A percentile compares a stretch with the other conserved stretches of the same genome.
Evolutionary conservation across 2,797 vertebrate genomes (phyloP).

Genomic region (Onychomys arenicola): DNA sequence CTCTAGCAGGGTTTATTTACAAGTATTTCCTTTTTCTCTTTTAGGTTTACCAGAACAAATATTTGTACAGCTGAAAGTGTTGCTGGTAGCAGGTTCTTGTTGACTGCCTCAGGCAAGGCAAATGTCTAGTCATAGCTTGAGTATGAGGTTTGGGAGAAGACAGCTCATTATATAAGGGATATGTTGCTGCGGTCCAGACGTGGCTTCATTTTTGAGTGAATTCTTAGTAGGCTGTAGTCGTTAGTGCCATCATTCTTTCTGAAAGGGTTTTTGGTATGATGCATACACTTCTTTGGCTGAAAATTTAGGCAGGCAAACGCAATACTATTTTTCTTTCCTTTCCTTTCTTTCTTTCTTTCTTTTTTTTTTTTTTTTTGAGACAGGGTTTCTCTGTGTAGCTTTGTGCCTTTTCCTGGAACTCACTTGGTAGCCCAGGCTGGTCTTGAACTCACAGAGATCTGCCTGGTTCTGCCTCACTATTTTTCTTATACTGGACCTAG

Average conservation of each 20-base stretch:
- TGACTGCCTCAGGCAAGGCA: conserved; percentile 18
- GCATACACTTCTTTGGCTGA: background rate
- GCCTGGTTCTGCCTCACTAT: too few species aligned
- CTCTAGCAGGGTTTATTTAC: conserved; percentile 71
- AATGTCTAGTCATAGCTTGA: conserved; percentile 31
- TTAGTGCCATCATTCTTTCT: background rate
- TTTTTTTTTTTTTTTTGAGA: too few species aligned
- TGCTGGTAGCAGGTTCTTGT: conserved; percentile 58
- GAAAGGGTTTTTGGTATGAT: background rate
- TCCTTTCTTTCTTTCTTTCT: too few species aligned
- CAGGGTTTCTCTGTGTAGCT: too few species aligned
- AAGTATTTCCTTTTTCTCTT: conserved; percentile 65
- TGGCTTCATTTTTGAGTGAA: background rate
- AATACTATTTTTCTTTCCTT: background rate
- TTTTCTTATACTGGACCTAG: conserved; percentile 3
- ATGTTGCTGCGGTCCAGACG: background rate
- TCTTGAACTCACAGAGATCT: too few species aligned
- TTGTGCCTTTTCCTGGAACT: too few species aligned
- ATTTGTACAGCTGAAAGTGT: conserved; percentile 78
- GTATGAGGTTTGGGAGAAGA: background rate
- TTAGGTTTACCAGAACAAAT: conserved; percentile 74
- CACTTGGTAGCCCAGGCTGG: too few species aligned
- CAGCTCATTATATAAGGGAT: background rate
- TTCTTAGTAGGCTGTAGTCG: background rate
- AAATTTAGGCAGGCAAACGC: background rate